Percentiles rank a stretch among this genome's conserved stretches.
Conservation (phyloP, 2,113 vertebrate species). For the Pogonocichla stellata region DNA sequence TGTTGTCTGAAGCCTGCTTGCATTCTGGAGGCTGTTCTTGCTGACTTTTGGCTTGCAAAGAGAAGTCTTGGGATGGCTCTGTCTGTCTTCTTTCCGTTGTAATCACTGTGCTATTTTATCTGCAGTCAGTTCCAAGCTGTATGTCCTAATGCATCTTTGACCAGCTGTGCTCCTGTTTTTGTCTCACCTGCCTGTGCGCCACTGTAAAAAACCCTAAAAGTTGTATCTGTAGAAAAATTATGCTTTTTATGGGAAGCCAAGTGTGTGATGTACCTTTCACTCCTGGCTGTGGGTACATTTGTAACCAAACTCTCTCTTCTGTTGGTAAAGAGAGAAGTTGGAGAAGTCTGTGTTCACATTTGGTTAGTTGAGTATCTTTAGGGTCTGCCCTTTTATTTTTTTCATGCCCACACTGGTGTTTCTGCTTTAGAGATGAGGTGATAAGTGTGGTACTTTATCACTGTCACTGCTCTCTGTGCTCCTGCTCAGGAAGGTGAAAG, state of each 20-base stretch:
- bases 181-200: not conserved
- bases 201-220: not conserved
- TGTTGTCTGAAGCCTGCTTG: not conserved
- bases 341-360: not conserved
- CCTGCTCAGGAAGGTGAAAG: not conserved
- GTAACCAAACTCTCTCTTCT: not conserved
- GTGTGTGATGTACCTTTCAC: not conserved
- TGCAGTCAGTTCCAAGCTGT: not conserved
- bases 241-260: not conserved
- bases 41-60: not conserved
- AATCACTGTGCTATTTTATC: not conserved
- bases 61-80: not conserved
- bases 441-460: not conserved
- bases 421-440: not conserved
- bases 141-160: not conserved
- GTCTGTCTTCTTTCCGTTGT: not conserved
- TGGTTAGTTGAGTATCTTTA: not conserved
- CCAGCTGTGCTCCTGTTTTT: not conserved
- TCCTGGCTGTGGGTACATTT: not conserved
- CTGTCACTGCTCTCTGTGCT: not conserved
- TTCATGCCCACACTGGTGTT: fast-evolving
- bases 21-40: not conserved
- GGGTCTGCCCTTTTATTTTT: not conserved
- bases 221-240: not conserved
- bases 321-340: not conserved